Evolutionary conservation across 2,888 invertebrate species (phyloP), one percentile per base, ranked within the genome.

Genomic region (Drosophila bunnanda): DNA sequence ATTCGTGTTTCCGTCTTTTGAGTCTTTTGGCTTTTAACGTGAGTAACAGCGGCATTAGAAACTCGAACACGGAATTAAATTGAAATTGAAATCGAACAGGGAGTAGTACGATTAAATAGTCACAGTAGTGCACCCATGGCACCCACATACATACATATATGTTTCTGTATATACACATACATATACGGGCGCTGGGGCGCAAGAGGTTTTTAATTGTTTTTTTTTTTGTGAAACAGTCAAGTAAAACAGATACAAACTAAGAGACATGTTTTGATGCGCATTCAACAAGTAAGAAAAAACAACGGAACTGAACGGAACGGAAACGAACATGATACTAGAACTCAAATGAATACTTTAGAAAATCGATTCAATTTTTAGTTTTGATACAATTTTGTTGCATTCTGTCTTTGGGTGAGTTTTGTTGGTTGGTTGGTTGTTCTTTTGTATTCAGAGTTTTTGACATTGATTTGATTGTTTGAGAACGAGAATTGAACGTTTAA

Each of bases 191-290:
- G n/a, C 25, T 20, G 20, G 34, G 39, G 34, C 60, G 20, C 32
- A 25, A 39, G 20, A 65, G 36, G 64, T 55, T 69, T 46, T 67
- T 67, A 17, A 36, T 46, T 32, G 2, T 9, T 20, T 17, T 30
- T 48, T 30, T 17, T 12, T 39, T 60, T 83, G 74, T 85, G 80
- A 76, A 69, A 76, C 79, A 81, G 74, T 77, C 82, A 78, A 69
- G 76, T 78, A 77, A 73, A 79, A 80, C 76, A 78, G 76, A 80
- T 80, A 82, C 69, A 82, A 76, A 75, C 67, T 78, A 73, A 78
- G 79, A 76, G 74, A 82, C 77, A 59, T 60, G 73, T 78, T 62
- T 79, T 82, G 69, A 80, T 79, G 71, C 82, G 82, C 67, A 67
- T 67, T 67, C 72, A 72, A 72, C 72, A 72, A 65, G 44, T 72